Conservation (phyloP, 2,113 vertebrate species). For the Plecotus auritus region DNA sequence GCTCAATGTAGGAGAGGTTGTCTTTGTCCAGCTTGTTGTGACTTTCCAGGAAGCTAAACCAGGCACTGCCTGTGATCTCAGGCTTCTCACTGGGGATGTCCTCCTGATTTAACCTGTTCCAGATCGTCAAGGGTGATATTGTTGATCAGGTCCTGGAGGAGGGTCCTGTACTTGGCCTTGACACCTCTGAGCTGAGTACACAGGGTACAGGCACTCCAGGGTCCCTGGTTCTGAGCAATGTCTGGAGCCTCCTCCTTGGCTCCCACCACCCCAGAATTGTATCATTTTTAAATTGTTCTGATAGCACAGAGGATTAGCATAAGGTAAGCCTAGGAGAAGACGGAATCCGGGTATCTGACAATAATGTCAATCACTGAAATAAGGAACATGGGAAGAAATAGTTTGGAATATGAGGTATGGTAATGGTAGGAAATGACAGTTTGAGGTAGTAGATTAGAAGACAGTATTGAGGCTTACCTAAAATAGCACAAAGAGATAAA, state of each 20-base stretch:
- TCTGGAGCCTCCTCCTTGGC: not conserved
- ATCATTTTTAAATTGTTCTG: not conserved
- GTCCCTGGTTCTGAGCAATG: not conserved
- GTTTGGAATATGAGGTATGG: not conserved
- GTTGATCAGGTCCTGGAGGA: slow-evolving; percentile 91
- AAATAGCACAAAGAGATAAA: not conserved
- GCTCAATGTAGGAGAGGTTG: slow-evolving; percentile 93
- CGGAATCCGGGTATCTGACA: not conserved
- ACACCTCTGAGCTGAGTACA: not conserved
- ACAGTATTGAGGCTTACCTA: not conserved
- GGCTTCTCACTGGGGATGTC: slow-evolving; percentile 92
- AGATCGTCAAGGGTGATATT: slow-evolving; percentile 95
- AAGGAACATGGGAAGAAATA: not conserved
- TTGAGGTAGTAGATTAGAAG: not conserved
- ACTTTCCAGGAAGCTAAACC: slow-evolving; percentile 93
- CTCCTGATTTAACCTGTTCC: slow-evolving; percentile 95
- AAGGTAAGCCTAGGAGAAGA: not conserved
- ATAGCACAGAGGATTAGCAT: not conserved
- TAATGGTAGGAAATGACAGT: not conserved
- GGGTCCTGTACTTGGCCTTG: slow-evolving; percentile 92
- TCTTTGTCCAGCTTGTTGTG: slow-evolving; percentile 93
- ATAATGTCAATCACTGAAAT: not conserved
- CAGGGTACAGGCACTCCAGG: not conserved
- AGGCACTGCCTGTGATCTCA: slow-evolving; percentile 91
- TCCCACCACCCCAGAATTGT: not conserved